Percentiles rank a stretch among this genome's conserved stretches.
Conservation (phyloP, 2,888 invertebrate species). For the Oxycera nigricornis region DNA sequence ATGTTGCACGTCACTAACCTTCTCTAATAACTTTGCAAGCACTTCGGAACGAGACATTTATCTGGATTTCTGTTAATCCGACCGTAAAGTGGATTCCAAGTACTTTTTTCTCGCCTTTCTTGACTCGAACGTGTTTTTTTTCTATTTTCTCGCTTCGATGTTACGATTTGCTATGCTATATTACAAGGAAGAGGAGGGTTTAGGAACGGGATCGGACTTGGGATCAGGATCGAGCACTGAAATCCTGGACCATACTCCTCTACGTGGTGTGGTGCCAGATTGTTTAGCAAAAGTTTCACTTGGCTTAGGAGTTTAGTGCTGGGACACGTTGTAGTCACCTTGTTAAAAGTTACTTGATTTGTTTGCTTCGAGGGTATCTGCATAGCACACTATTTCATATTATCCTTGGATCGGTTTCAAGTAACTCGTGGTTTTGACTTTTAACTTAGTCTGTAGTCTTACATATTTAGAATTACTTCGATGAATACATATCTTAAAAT, state of each 20-base stretch:
- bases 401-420: no score
- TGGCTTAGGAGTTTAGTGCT: slow-evolving; percentile 14
- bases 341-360: slow-evolving; percentile 29
- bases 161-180: neutral
- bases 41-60: slow-evolving; percentile 45
- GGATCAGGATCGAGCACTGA: slow-evolving; percentile 11
- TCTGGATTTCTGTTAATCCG: slow-evolving; percentile 46
- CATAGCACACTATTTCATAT: neutral
- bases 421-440: no score
- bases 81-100: slow-evolving; percentile 45
- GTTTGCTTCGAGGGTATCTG: neutral
- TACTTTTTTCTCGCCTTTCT: slow-evolving; percentile 39
- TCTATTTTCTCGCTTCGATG: neutral
- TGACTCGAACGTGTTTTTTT: neutral
- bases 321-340: slow-evolving; percentile 23
- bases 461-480: no score
- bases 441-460: no score
- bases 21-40: slow-evolving; percentile 44
- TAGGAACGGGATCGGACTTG: neutral
- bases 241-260: neutral
- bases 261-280: neutral
- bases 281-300: slow-evolving; percentile 5
- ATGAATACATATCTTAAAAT: no score
- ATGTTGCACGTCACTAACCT: slow-evolving; percentile 43
- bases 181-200: neutral